Percentiles rank a stretch among this genome's conserved stretches.
These are phyloP conservation scores for Hirtodrosophila histrioides DNA, from an alignment of 2,888 invertebrate genomes.

Conservation along the genomic window DNA sequence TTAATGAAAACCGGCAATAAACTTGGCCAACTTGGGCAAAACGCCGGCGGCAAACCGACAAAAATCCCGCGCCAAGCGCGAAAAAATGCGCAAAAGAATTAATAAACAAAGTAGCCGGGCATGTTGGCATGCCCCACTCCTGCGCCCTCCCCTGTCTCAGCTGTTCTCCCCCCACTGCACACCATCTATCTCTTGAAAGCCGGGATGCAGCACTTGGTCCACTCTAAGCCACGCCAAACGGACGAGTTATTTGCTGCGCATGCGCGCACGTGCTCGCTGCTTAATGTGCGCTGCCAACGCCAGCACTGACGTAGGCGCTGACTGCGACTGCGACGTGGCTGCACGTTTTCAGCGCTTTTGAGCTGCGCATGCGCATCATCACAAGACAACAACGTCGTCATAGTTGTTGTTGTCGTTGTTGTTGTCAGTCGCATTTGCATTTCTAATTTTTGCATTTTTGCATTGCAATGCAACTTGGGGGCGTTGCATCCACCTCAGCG, in stretches of 20 bases:
- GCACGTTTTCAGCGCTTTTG: conserved; percentile 65
- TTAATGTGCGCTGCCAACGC: conserved; percentile 61
- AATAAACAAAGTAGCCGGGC: conserved; percentile 78
- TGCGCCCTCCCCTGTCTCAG: neutral
- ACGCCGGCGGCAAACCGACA: conserved; percentile 65
- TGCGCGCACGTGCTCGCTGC: conserved; percentile 78
- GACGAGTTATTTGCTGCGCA: conserved; percentile 76
- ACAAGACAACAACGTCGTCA: conserved; percentile 41
- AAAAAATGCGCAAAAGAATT: conserved; percentile 80
- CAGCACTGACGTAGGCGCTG: conserved; percentile 27
- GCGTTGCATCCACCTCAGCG: conserved; percentile 40
- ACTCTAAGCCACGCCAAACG: conserved; percentile 9
- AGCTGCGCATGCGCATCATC: conserved; percentile 69
- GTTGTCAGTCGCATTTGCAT: conserved; percentile 66
- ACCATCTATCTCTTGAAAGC: neutral
- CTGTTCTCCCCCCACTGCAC: neutral
- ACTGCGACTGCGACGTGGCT: conserved; percentile 45
- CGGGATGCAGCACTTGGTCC: conserved; percentile 47
- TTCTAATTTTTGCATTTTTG: conserved; percentile 71
- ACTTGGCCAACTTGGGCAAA: conserved; percentile 56
- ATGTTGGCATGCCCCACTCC: conserved; percentile 66
- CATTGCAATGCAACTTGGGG: conserved; percentile 51
- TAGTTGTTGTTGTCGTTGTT: conserved; percentile 8
- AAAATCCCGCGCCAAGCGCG: conserved; percentile 62
- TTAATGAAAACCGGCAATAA: conserved; percentile 81